Base-by-base conservation (phyloP, 2,797 vertebrate species). In the Sebastes flavidus region DNA sequence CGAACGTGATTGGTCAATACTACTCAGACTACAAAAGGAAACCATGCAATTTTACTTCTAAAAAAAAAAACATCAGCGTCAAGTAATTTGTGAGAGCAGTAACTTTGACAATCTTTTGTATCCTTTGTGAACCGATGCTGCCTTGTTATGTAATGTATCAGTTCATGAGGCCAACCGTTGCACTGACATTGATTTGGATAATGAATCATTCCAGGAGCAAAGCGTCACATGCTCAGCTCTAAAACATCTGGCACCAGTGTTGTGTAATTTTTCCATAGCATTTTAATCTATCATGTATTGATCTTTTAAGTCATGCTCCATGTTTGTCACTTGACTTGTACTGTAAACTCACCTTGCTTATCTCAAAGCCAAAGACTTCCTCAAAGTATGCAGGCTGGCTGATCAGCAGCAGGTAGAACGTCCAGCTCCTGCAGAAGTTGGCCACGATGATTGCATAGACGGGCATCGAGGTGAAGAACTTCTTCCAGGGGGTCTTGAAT, bases 371-470 rank as follows among this genome's bases (percentile, higher is more conserved):
- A 78, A 98, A 98, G 74, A 98, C 97, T 87, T 98, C 97, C 88
- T 98, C 97, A 60, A 98, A 98, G 84, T 98, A 98, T 20, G 97
- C 97, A 1, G 97, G 97, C 87, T 98, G 97, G 87, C 97, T 98
- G 82, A 98, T 98, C 27, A 98, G 96, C 71, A 98, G 96, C 90
- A 98, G 89, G 89, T 98, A 98, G 87, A 98, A 98, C 0, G 97
- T 98, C 97, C 97, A 98, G 84, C 97, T 98, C 82, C 97, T 95
- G 95, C 97, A 98, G 94, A 98, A 98, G 91, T 98, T 98, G 87
- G 97, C 97, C 86, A 98, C 97, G 5, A 98, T 98, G 90, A 98
- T 98, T 94, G 97, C 97, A 79, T 98, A 98, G 88, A 98, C 97
- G 0, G 97, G 97, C 97, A 98, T 98, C 42, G 97, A 98, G 65